Base-by-base conservation (phyloP, 2,113 vertebrate genomes). In the Prionailurus bengalensis region DNA sequence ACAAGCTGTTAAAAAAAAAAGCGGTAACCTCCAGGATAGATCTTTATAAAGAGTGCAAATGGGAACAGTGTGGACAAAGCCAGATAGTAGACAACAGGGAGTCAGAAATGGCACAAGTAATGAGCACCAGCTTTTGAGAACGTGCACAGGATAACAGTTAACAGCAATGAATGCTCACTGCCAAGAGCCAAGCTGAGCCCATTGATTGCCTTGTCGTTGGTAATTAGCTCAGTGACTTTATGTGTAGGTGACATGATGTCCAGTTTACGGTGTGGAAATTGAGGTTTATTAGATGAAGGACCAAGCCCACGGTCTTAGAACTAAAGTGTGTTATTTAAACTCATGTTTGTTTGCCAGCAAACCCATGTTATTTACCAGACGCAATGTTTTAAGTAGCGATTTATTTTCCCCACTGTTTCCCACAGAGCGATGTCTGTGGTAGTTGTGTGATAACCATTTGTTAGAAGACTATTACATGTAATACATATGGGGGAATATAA, bases 1-100 rank as follows among this genome's bases (percentile, higher is more conserved):
- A 85, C 65, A 91, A 74, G 16, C 17, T 94, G 42, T 42, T 70
- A 93, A 95, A 86, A 93, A 86, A 86, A 86, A 84, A 68, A 58
- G 6, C 53, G 66, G 33, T 53, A 58, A 45, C 82, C 19, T 4
- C 7, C n/a, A 45, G 51, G 17, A 71, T 81, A 87, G 45, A 80
- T 68, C 33, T 93, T 88, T 87, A 66, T 71, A 27, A 90, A 91
- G 81, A 45, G 11, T 23, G 66, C 19, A 84, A 45, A 42, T 66
- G 55, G 81, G 42, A 73, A 76, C 45, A 93, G 29, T 45, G 11
- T 68, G 39, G 36, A 76, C 12, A 84, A 61, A 91, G 10, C 29
- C n/a, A 70, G 36, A 58, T 4, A 61, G 33, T 45, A 29, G 21
- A 45, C 53, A 55, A 16, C 25, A 92, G 0, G 5, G 45, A 74